Evolutionary conservation across 30 jellyfish, hydroid and myxozoan species (phyloP).

Genomic region (Haliclystus octoradiatus): DNA sequence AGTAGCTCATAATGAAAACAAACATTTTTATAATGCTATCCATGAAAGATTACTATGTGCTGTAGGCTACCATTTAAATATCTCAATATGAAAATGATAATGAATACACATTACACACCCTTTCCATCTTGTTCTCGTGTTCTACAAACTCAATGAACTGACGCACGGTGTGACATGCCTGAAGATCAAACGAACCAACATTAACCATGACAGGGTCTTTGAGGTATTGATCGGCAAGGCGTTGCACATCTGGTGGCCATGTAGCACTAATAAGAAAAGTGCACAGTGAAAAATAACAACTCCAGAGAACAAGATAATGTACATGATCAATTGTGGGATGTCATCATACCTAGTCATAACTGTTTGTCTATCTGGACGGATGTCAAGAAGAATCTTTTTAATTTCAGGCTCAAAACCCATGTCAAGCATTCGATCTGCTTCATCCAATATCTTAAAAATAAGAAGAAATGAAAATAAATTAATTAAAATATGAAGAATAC

Average conservation of each 20-base stretch:
- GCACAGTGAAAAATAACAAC: too few species aligned
- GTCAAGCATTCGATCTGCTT: conserved; percentile 95
- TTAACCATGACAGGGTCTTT: conserved; percentile 70
- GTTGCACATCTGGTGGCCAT: conserved; percentile 96
- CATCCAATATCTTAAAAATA: conserved; percentile 63
- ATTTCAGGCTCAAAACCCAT: conserved; percentile 98
- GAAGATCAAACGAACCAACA: conserved; percentile 86
- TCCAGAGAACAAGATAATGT: not conserved
- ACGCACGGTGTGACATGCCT: conserved; percentile 79
- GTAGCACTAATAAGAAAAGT: conserved; percentile 58
- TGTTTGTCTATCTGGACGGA: conserved; percentile 94
- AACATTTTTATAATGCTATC: too few species aligned
- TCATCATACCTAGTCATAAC: conserved; percentile 77
- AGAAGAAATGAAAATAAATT: not conserved
- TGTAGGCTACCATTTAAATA: too few species aligned
- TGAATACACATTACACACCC: conserved; percentile 22
- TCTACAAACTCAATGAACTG: conserved; percentile 63
- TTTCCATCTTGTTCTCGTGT: conserved; percentile 52
- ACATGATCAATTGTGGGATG: not conserved
- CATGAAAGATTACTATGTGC: too few species aligned
- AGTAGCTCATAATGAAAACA: too few species aligned
- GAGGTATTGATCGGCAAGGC: conserved; percentile 87
- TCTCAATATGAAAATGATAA: not conserved
- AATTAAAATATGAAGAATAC: not conserved
- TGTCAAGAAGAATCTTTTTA: conserved; percentile 64